A percentile compares a stretch with the other conserved stretches of the same genome.
Evolutionary conservation across 2,113 vertebrate species (phyloP).

Genomic region (Grus americana): DNA sequence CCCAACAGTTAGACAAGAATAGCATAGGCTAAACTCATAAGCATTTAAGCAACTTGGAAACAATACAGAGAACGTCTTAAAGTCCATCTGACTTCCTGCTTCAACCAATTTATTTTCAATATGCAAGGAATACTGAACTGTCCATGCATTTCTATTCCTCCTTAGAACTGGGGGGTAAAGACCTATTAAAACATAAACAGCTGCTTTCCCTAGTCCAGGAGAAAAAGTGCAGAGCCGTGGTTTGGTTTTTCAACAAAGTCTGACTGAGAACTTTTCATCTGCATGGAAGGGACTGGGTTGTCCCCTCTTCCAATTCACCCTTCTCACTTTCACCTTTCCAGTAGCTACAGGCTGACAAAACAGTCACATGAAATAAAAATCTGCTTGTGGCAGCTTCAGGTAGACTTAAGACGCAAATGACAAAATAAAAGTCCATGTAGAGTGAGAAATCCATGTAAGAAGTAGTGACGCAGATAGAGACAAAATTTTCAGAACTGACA

Average conservation of each 20-base stretch:
- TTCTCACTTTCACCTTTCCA: not conserved
- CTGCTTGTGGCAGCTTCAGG: not conserved
- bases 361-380: not conserved
- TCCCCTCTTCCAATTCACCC: not conserved
- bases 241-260: not conserved
- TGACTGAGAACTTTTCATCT: not conserved
- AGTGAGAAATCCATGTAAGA: not conserved
- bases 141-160: not conserved
- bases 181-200: not conserved
- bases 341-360: not conserved
- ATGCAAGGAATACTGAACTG: constrained; percentile 5
- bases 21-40: not conserved
- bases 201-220: not conserved
- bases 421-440: not conserved
- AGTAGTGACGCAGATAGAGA: not conserved
- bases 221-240: not conserved
- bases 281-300: not conserved
- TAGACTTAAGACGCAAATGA: not conserved
- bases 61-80: constrained; percentile 27
- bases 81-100: constrained; percentile 47
- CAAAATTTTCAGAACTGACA: not conserved
- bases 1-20: not conserved
- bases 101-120: constrained; percentile 46
- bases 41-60: constrained; percentile 46
- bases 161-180: not conserved